These are phyloP conservation scores for Hypomesus transpacificus DNA, from an alignment of 2,113 vertebrate species.

Conservation along the genomic window DNA sequence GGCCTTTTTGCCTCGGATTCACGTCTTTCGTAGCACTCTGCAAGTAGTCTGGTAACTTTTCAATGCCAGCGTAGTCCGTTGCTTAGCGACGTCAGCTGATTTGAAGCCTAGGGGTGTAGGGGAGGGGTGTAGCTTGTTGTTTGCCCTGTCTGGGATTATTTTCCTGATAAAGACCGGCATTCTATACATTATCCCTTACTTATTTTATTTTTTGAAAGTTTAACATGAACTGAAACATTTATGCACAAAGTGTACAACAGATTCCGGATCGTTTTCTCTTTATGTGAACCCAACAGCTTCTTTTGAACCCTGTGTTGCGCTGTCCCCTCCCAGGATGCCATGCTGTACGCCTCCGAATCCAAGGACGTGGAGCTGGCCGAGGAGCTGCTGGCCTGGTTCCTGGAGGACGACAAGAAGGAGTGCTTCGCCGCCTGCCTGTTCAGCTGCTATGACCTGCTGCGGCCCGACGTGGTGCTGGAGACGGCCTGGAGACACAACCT, in stretches of 20 bases:
- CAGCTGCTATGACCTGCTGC: slow-evolving; percentile 95
- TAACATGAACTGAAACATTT: neutral
- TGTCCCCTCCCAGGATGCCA: slow-evolving; percentile 81
- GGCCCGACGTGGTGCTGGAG: slow-evolving; percentile 96
- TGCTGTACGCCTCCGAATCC: slow-evolving; percentile 98
- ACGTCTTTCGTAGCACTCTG: too few species aligned
- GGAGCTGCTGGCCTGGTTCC: slow-evolving; percentile 97
- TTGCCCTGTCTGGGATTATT: too few species aligned
- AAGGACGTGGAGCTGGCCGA: slow-evolving; percentile 96
- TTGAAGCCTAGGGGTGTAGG: too few species aligned
- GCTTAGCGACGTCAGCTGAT: too few species aligned
- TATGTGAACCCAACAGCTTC: neutral
- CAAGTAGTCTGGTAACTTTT: too few species aligned
- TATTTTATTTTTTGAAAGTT: too few species aligned
- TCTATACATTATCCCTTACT: too few species aligned
- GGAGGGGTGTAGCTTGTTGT: too few species aligned
- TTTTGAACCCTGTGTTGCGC: neutral
- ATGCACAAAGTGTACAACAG: too few species aligned
- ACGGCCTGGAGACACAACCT: slow-evolving; percentile 99
- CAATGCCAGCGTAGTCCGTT: too few species aligned
- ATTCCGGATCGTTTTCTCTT: neutral
- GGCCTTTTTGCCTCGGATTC: too few species aligned
- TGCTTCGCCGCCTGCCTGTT: slow-evolving; percentile 98
- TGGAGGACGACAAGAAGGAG: slow-evolving; percentile 92
- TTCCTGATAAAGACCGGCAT: too few species aligned